Evolutionary conservation across 1,140 invertebrate species (phyloP), one percentile per base, ranked within the genome.

Genomic region (Cheumatopsyche charites): DNA sequence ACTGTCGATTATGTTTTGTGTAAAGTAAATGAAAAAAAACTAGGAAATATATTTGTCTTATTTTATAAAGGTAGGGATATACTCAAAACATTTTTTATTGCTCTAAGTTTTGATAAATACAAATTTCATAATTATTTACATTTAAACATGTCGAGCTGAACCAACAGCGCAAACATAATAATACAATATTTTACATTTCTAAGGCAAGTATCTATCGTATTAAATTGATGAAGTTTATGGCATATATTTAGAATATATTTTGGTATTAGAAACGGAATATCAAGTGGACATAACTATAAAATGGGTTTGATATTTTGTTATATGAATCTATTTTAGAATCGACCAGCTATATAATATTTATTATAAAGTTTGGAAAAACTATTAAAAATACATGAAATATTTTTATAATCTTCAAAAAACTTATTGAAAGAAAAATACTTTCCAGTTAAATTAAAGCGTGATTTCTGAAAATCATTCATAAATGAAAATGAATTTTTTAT

Each of bases 61-160:
- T 52, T 17, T 52, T 52, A 1, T 52, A 52, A 26, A 9, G 15
- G 6, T 52, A 1, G 15, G 47, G 19, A 25, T 13, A 58, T 58
- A 21, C 55, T 58, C 55, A 66, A 66, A 66, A 66, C 63, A 66
- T 45, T 47, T 73, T 75, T 75, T 68, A 71, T 75, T 75, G 74
- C 74, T 75, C 74, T 75, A 75, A 71, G 42, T 73, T 43, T 75
- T 73, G 70, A 71, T 72, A 75, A 65, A 75, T 75, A 75, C 71
- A 71, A 69, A 63, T 73, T 75, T 75, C 23, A 75, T 70, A 58
- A 36, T 42, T 75, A 75, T 75, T 67, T 75, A 75, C 74, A 75
- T 12, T 25, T 73, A 75, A 75, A 75, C 73, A 75, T 67, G 68
- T 75, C 58, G 67, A 15, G 66, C 67, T 68, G 62, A 66, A 69